Evolutionary conservation across 2,888 invertebrate species (phyloP), one percentile per base, ranked within the genome.

Genomic region (Megastigmus dorsalis): DNA sequence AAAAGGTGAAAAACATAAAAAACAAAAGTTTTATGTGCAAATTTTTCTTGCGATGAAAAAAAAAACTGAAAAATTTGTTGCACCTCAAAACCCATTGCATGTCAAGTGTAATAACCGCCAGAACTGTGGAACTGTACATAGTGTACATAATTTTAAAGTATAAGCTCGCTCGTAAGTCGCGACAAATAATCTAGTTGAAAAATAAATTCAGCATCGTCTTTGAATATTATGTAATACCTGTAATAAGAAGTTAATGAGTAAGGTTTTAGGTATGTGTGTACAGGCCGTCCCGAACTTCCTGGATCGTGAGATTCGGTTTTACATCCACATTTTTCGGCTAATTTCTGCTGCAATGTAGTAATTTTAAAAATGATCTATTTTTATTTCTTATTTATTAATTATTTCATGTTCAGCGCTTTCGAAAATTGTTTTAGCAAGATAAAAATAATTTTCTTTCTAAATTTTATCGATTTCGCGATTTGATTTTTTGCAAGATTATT

Each of bases 131-230:
- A 26, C 78, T 87, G 87, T 87, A 87, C 78, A 87, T 86, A 87
- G 75, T 86, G 85, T 86, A 86, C 79, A 85, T 84, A 85, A 75
- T 69, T 81, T 79, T 79, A 79, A 80, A 80, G 76, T 83, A 80
- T 84, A 85, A 84, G 85, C 72, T 85, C 59, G 28, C 9, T 63
- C 36, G 33, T 76, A 70, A 86, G 84, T 79, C 20, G 66, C 80
- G 80, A 82, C 79, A 78, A 79, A 77, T 76, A 74, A 72, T 77
- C 63, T 74, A 65, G 68, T 74, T 73, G 38, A 75, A 62, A 78
- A 80, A 81, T 78, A 76, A 75, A 79, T 82, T 77, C 79, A 85
- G 81, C 84, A 84, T 84, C 84, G 83, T 84, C 85, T 85, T 85
- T 84, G 80, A 84, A 83, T 81, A 83, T 81, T 74, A 71, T 57